These are phyloP conservation scores for Eupleurogrammus muticus DNA, from an alignment of 2,797 vertebrate genomes.

Conservation along the genomic window DNA sequence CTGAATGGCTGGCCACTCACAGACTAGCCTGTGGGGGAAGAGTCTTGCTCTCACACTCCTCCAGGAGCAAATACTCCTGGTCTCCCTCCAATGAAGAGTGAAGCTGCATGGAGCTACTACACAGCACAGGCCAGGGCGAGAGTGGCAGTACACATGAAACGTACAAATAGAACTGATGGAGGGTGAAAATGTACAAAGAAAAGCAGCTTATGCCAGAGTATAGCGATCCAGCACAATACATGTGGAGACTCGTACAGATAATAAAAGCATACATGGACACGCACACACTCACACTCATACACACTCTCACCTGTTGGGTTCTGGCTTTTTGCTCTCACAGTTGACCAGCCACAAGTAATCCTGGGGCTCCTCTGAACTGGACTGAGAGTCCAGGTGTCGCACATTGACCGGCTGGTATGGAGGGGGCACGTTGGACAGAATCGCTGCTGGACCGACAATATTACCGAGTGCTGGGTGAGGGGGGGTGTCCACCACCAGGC, in stretches of 20 bases:
- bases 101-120: slow-evolving; percentile 81
- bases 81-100: slow-evolving; percentile 89
- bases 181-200: slow-evolving; percentile 20
- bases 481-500: slow-evolving; percentile 87
- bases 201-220: slow-evolving; percentile 1
- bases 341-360: slow-evolving; percentile 97
- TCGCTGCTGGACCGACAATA: slow-evolving; percentile 80
- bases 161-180: slow-evolving; percentile 35
- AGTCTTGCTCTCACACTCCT: slow-evolving; percentile 98
- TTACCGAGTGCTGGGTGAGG: slow-evolving; percentile 81
- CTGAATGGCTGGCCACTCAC: slow-evolving; percentile 85
- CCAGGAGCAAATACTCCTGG: slow-evolving; percentile 96
- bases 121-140: slow-evolving; percentile 51
- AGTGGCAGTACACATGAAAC: slow-evolving; percentile 55
- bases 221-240: background rate
- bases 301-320: slow-evolving; percentile 89
- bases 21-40: slow-evolving; percentile 82
- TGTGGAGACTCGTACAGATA: background rate
- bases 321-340: slow-evolving; percentile 99
- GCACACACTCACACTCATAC: slow-evolving; percentile 75
- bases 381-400: slow-evolving; percentile 90
- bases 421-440: slow-evolving; percentile 86
- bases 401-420: slow-evolving; percentile 95
- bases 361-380: slow-evolving; percentile 94
- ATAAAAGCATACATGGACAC: background rate